Base-by-base conservation (phyloP, 2,797 vertebrate genomes). In the Cephalopachus bancanus region DNA sequence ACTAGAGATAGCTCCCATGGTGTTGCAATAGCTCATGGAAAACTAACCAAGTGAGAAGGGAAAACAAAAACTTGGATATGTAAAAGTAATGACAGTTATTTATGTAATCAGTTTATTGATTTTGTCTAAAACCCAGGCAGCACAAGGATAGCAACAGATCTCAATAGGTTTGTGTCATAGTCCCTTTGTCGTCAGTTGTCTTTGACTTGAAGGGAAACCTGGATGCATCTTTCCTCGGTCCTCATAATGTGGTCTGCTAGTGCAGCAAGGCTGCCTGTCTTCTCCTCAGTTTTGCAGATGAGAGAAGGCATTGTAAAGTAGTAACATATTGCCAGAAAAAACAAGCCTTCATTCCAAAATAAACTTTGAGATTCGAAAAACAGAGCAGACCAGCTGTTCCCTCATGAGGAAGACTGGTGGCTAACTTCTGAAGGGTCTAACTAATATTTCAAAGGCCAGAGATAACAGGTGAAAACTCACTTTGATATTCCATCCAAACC, bases 301-400 rank as follows among this genome's bases (percentile, higher is more conserved):
- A 95, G 44, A 30, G 1, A 10, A 78, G 30, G 37, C 67, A 71
- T 24, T 59, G 20, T 30, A 72, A 85, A 81, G 8, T 30, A 71
- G 51, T 65, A 89, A 51, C 79, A 51, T 53, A 53, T 96, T 53
- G 33, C 57, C 55, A 55, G 79, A 79, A 95, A 97, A 94, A 95
- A 91, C 89, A 79, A 37, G 37, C 37, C 75, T 95, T 89, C 83
- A 62, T 83, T 94, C 89, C 69, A 94, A 96, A 94, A 94, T 67
- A 80, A 96, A 95, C 74, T 80, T 57, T 7, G 17, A 65, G 44
- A 76, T 75, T 81, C 0, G 10, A 85, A 85, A 81, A 83, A 30
- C 33, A 64, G 33, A 80, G 80, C 26, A 53, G 33, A 91, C 78
- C 67, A 88, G 76, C n/a, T 95, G 53, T 74, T 93, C 55, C 20